phyloP scores from a whole-genome alignment of 2,888 invertebrate species.

The Aplocera efformata region DNA sequence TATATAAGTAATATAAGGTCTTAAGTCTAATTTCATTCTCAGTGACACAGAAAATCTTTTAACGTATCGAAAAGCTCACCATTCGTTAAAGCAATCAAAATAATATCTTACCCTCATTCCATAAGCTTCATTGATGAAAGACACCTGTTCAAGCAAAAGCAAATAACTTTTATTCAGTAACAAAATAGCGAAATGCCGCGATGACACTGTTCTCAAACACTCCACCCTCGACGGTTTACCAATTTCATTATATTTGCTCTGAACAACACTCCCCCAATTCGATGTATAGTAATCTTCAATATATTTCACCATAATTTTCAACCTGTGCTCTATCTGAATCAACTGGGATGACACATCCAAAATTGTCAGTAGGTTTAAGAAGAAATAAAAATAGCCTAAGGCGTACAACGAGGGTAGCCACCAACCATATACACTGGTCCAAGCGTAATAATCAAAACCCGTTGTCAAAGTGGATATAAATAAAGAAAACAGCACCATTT shows the following conservation, averaged over 20 bases:
- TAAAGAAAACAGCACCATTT: constrained; percentile 4
- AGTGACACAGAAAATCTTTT: too few relatives aligned
- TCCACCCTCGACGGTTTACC: constrained; percentile 3
- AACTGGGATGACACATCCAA: constrained; percentile 29
- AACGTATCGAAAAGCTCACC: too few relatives aligned
- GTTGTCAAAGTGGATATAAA: constrained; percentile 2
- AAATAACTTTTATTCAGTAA: constrained; percentile 30
- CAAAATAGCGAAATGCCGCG: constrained; percentile 12
- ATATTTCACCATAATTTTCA: constrained; percentile 10
- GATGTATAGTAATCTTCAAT: constrained; percentile 20
- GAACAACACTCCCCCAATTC: background rate
- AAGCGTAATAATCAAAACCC: constrained; percentile 20
- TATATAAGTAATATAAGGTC: too few relatives aligned
- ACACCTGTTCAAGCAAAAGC: constrained; percentile 27
- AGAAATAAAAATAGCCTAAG: constrained; percentile 31
- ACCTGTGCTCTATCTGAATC: constrained; percentile 31
- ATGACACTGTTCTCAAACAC: constrained; percentile 15
- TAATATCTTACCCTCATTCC: constrained; percentile 30
- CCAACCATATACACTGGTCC: constrained; percentile 16
- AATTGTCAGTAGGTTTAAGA: constrained; percentile 25
- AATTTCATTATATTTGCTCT: background rate
- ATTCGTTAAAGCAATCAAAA: background rate
- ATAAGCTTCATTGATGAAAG: constrained; percentile 27
- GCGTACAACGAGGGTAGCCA: constrained; percentile 9
- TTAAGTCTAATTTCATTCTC: too few relatives aligned